Conservation (phyloP, 2,888 invertebrate species). For the Busseola fusca region DNA sequence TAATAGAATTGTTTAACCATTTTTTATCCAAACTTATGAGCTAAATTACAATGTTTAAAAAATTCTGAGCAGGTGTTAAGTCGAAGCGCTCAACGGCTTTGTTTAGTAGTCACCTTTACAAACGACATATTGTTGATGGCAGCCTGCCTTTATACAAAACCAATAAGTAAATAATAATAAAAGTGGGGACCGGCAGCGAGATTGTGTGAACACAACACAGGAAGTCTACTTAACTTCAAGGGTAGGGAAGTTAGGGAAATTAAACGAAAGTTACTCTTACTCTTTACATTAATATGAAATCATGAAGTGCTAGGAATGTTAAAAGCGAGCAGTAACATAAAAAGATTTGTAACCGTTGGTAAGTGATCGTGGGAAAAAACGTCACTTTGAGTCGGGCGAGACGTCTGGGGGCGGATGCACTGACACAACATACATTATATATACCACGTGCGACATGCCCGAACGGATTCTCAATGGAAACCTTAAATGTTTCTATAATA, state of each 20-base stretch:
- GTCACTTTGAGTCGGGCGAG: conserved; percentile 77
- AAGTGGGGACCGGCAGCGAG: conserved; percentile 79
- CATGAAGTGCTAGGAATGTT: conserved; percentile 34
- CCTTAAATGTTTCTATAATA: conserved; percentile 45
- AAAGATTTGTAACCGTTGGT: conserved; percentile 78
- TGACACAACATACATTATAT: conserved; percentile 74
- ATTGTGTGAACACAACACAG: conserved; percentile 85
- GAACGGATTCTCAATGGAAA: conserved; percentile 66
- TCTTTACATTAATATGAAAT: conserved; percentile 50
- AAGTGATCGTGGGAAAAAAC: conserved; percentile 85
- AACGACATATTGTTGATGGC: conserved; percentile 87
- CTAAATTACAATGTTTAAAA: conserved; percentile 62
- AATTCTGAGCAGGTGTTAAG: conserved; percentile 83
- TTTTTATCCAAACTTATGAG: conserved; percentile 57
- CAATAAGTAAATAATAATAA: conserved; percentile 87
- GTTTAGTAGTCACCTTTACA: conserved; percentile 87
- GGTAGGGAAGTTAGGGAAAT: conserved; percentile 69
- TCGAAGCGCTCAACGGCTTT: conserved; percentile 83
- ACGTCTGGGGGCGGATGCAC: conserved; percentile 80
- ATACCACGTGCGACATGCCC: conserved; percentile 78
- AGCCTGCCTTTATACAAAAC: conserved; percentile 84
- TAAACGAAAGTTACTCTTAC: conserved; percentile 36
- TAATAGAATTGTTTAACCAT: conserved; percentile 53
- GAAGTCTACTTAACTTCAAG: conserved; percentile 81
- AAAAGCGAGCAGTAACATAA: conserved; percentile 62